Conservation (phyloP, 2,113 vertebrate species). For the Nipponia nippon region DNA sequence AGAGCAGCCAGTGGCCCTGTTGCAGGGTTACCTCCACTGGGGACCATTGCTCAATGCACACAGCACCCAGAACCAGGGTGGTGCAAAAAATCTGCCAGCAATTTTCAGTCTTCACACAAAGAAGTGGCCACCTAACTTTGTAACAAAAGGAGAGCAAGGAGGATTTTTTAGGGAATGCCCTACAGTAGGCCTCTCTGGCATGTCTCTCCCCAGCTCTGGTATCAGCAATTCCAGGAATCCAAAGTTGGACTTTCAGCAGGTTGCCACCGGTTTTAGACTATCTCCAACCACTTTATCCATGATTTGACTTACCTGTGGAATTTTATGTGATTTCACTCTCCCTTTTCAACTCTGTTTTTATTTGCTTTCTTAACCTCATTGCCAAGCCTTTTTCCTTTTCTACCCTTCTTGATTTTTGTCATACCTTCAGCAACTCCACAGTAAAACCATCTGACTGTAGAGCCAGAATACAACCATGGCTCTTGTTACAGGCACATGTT, state of each 20-base stretch:
- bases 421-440: neutral
- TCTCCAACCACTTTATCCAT: neutral
- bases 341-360: neutral
- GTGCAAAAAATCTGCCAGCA: neutral
- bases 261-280: neutral
- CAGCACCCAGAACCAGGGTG: neutral
- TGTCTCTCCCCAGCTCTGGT: neutral
- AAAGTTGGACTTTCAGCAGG: neutral
- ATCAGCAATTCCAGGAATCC: neutral
- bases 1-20: neutral
- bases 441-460: neutral
- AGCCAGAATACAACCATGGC: neutral
- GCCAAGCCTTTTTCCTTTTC: neutral
- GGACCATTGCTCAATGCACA: neutral
- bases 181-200: neutral
- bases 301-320: neutral
- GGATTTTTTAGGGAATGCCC: neutral
- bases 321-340: neutral
- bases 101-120: neutral
- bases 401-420: neutral
- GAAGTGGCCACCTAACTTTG: rapidly evolving
- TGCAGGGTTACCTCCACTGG: rapidly evolving
- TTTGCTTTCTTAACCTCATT: neutral
- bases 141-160: neutral
- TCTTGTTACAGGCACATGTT: neutral